phyloP scores from a whole-genome alignment of 1,140 invertebrate genomes.

The Zaprionus kolodkinae region DNA sequence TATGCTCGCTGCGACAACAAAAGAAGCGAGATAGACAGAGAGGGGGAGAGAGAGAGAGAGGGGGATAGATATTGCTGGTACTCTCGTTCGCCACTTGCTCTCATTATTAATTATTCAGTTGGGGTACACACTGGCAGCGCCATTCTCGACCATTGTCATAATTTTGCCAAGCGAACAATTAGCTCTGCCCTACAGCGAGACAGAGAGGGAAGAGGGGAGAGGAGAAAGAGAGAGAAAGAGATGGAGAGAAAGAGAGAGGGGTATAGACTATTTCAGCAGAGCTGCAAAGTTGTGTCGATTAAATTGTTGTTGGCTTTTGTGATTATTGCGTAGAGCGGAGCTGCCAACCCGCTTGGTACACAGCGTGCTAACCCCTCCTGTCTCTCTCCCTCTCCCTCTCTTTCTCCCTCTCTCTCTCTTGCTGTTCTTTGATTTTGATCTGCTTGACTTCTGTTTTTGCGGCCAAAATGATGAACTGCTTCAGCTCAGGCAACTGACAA shows the following conservation, averaged over 20 bases:
- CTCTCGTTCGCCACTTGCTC: slow-evolving; percentile 41
- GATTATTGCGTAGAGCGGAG: slow-evolving; percentile 56
- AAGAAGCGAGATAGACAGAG: not conserved
- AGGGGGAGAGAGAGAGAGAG: not conserved
- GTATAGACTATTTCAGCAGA: slow-evolving; percentile 27
- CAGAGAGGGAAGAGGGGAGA: too few relatives aligned
- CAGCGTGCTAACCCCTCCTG: too few relatives aligned
- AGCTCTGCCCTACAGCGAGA: slow-evolving; percentile 36
- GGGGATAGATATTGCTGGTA: slow-evolving; percentile 14
- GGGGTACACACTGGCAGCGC: not conserved
- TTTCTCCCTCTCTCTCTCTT: not conserved
- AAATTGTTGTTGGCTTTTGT: slow-evolving; percentile 67
- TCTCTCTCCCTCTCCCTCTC: not conserved
- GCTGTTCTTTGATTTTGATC: slow-evolving; percentile 21
- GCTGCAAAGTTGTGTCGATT: slow-evolving; percentile 61
- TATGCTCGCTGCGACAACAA: slow-evolving; percentile 57
- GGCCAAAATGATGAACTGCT: slow-evolving; percentile 18
- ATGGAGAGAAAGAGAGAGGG: too few relatives aligned
- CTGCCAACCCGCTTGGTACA: not conserved
- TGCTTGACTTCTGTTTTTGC: slow-evolving; percentile 23
- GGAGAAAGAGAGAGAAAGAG: not conserved
- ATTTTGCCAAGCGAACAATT: slow-evolving; percentile 67
- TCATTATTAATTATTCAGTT: slow-evolving; percentile 54
- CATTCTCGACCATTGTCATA: slow-evolving; percentile 49
- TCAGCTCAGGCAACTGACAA: slow-evolving; percentile 8